Percentiles rank a stretch among this genome's conserved stretches.
Conservation (phyloP, 2,797 vertebrate genomes). For the Otus scops region DNA sequence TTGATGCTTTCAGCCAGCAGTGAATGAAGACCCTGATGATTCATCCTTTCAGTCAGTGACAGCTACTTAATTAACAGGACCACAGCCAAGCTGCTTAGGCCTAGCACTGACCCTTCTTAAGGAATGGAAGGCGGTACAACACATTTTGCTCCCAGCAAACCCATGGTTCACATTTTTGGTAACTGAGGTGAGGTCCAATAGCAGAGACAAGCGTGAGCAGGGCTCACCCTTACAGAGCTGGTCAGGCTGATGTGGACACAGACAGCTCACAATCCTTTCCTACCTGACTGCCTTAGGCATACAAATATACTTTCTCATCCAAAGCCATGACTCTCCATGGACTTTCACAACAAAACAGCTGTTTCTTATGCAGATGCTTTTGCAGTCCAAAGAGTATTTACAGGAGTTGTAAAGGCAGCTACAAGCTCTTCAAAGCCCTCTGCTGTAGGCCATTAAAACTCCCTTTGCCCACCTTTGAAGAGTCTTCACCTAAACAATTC, state of each 20-base stretch:
- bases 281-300: background rate
- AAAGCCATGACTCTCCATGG: background rate
- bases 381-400: background rate
- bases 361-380: background rate
- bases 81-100: constrained; percentile 29
- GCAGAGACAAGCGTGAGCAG: background rate
- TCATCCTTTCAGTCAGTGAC: constrained; percentile 42
- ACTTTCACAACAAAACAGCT: background rate
- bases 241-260: background rate
- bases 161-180: background rate
- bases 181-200: background rate
- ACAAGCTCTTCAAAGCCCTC: background rate
- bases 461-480: background rate
- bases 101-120: constrained; percentile 14
- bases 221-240: background rate
- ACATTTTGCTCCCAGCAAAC: background rate
- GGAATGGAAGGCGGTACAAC: background rate
- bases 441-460: background rate
- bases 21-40: constrained; percentile 20
- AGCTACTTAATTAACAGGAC: constrained; percentile 45
- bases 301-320: background rate
- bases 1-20: constrained; percentile 2
- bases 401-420: background rate
- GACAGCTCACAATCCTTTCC: background rate
- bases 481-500: background rate